A percentile compares a stretch with the other conserved stretches of the same genome.
Evolutionary conservation across 2,113 vertebrate species (phyloP).

Genomic region (Thunnus maccoyii): DNA sequence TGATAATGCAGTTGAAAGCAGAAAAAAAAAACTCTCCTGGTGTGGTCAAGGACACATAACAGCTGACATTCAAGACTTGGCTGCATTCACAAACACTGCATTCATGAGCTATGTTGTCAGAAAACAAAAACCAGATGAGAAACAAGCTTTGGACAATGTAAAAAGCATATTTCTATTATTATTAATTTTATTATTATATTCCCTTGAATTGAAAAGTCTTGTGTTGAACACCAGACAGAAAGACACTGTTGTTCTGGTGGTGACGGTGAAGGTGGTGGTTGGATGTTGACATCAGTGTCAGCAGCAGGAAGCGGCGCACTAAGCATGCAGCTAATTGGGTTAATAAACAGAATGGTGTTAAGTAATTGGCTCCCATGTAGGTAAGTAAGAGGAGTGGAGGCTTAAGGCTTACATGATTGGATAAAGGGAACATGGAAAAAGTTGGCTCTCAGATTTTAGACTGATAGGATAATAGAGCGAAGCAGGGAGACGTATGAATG

Average conservation of each 20-base stretch:
- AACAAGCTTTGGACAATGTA: neutral
- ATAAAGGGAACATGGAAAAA: conserved; percentile 16
- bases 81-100: neutral
- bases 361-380: neutral
- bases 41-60: conserved; percentile 18
- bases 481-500: conserved; percentile 42
- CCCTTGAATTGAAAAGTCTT: neutral
- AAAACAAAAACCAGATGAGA: conserved; percentile 12
- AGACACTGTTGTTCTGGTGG: neutral
- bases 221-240: neutral
- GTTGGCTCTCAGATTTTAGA: conserved; percentile 35
- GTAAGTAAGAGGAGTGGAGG: conserved; percentile 9
- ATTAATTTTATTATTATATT: neutral
- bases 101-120: neutral
- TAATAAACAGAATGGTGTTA: neutral
- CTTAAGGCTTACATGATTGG: neutral
- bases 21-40: neutral
- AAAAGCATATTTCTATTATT: no score
- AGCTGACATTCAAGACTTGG: conserved; percentile 11
- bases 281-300: neutral
- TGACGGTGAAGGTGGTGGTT: neutral
- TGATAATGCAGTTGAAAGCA: neutral
- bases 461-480: conserved; percentile 24
- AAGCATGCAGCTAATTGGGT: conserved; percentile 23
- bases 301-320: conserved; percentile 9